Conservation (phyloP, 2,113 vertebrate species). For the Cacatua alba region DNA sequence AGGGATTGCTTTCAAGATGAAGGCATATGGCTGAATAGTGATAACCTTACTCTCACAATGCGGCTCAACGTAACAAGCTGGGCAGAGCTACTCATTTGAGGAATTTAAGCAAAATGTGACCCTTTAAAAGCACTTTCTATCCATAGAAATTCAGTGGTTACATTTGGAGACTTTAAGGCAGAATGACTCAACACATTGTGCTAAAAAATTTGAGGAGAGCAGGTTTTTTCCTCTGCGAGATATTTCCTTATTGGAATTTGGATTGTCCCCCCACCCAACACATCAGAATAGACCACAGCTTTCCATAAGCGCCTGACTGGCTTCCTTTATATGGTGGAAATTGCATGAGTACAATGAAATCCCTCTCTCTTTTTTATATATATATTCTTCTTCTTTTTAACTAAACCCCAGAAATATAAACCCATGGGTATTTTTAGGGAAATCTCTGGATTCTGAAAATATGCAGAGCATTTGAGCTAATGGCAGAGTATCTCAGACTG, state of each 20-base stretch:
- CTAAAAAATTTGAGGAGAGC: neutral
- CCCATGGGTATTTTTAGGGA: neutral
- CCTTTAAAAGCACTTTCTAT: neutral
- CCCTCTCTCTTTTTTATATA: neutral
- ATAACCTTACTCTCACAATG: neutral
- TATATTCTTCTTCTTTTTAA: neutral
- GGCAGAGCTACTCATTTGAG: neutral
- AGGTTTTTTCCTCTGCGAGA: neutral
- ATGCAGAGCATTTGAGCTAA: constrained; percentile 7
- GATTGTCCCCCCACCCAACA: fast-evolving
- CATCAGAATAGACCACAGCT: neutral
- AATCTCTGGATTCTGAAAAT: constrained; percentile 31
- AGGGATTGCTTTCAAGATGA: neutral
- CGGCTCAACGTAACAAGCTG: neutral
- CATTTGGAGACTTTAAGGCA: neutral
- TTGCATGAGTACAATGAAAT: neutral
- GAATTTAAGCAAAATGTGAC: neutral
- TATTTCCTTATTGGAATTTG: neutral
- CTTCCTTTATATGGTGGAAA: neutral
- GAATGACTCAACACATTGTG: neutral
- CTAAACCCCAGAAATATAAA: neutral
- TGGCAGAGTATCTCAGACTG: neutral
- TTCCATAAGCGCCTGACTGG: neutral
- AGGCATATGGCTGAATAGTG: neutral
- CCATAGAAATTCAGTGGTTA: neutral